Percentiles rank a stretch among this genome's conserved stretches.
These are phyloP conservation scores for Pocillopora verrucosa DNA, from an alignment of 64 coral and sea anemone species.

Conservation along the genomic window DNA sequence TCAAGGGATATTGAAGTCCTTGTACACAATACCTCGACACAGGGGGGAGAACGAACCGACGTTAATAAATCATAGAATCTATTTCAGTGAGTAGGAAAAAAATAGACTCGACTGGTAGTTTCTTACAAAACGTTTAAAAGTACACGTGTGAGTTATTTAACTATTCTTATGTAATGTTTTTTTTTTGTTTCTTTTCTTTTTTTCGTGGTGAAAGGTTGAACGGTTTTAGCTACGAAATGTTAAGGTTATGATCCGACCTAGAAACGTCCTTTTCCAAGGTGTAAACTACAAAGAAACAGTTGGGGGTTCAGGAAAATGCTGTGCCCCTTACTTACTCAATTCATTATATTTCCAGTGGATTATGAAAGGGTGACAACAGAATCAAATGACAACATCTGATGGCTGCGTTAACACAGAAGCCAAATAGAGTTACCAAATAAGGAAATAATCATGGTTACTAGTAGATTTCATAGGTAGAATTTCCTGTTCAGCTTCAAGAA, in stretches of 20 bases:
- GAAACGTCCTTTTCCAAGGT: no score
- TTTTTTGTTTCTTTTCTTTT: not conserved
- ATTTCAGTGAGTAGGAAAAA: not conserved
- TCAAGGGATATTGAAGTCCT: not conserved
- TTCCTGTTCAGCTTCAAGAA: not conserved
- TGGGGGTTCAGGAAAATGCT: constrained; percentile 3
- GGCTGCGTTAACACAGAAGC: not conserved
- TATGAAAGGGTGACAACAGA: not conserved
- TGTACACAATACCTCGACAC: not conserved
- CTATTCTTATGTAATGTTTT: not conserved
- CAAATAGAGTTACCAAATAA: not conserved
- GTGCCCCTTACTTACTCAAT: not conserved
- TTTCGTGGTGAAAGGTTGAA: not conserved
- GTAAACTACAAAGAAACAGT: not conserved
- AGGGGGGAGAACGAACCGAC: not conserved
- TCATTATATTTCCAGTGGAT: not conserved
- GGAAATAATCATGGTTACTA: not conserved
- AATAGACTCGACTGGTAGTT: not conserved
- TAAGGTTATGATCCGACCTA: no score
- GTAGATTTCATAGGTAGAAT: not conserved
- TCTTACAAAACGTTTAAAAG: not conserved
- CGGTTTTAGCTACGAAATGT: no score
- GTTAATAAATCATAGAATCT: constrained; percentile 18
- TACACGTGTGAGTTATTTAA: not conserved
- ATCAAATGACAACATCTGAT: not conserved